Percentiles rank a stretch among this genome's conserved stretches.
These are phyloP conservation scores for Peromyscus melanophrys DNA, from an alignment of 2,797 vertebrate species.

Conservation along the genomic window DNA sequence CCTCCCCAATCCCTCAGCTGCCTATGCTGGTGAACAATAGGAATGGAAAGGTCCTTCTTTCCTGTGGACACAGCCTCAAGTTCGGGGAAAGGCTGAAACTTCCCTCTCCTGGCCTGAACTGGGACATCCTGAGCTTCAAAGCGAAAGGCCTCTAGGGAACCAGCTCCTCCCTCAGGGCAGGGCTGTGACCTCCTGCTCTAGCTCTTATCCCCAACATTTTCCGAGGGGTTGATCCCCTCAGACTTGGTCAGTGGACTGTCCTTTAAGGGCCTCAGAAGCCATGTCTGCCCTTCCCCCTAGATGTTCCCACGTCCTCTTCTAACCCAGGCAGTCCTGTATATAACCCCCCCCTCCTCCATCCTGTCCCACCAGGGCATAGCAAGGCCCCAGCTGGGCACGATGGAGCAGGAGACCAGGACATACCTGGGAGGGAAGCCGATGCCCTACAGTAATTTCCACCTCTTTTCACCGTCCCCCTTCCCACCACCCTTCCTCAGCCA, in stretches of 20 bases:
- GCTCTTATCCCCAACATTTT: neutral
- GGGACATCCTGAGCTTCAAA: neutral
- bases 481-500: too few relatives aligned
- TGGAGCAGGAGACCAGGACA: neutral
- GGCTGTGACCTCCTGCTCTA: neutral
- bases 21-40: rapidly evolving
- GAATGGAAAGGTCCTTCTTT: neutral
- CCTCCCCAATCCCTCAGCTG: neutral
- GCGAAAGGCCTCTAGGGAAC: neutral
- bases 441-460: neutral
- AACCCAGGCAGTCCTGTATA: too few relatives aligned
- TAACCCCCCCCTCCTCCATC: too few relatives aligned
- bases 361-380: neutral
- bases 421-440: neutral
- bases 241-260: neutral
- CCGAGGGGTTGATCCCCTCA: neutral
- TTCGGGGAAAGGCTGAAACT: neutral
- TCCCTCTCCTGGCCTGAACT: neutral
- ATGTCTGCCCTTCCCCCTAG: neutral
- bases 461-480: neutral
- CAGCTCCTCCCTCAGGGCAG: neutral
- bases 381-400: neutral
- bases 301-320: neutral
- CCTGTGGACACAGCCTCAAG: neutral
- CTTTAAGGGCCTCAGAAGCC: neutral